Base-by-base conservation (phyloP, 2,888 invertebrate genomes). In the Disparrhopalites patrizii region DNA sequence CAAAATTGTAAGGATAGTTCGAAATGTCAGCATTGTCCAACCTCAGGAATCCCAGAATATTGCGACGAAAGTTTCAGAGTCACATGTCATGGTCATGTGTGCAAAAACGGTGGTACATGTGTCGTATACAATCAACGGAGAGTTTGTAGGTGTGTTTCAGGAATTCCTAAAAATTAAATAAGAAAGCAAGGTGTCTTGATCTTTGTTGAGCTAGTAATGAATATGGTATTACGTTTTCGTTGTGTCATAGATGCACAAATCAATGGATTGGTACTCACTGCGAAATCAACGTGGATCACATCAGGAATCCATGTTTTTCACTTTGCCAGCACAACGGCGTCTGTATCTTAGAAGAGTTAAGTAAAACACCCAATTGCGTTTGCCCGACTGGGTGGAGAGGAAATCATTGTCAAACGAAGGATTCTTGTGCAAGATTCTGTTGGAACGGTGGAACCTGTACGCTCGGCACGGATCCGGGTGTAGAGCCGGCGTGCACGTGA, bases 331-430 rank as follows among this genome's bases (percentile, higher is more conserved):
- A 86, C 72, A 81, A 80, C 55, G 86, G 84, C 0, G 79, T 84
- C 63, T 90, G 90, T 77, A 79, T 82, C 27, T 78, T 84, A 68
- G 81, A 73, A 13, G 66, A 82, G 67, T 78, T 79, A 76, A 81
- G 79, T 60, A 77, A 79, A 2, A 76, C 80, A 64, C 83, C 85
- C 0, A 78, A 79, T 25, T 86, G 86, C 77, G 79, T 79, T 69
- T 86, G 86, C 75, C 77, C 80, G n/a, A 79, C 80, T 10, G 82
- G 82, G 31, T 86, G 85, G 83, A 79, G 80, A 30, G 87, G 87
- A 0, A 66, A 64, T 3, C 71, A 75, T 23, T 63, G 47, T 7
- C 33, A 61, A 20, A n/a, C 79, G 61, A 81, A 82, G 7, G 77
- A 78, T 23, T 76, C 77, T 13, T 85, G 84, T 76, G 74, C 76